Percentiles rank a stretch among this genome's conserved stretches.
Evolutionary conservation across 2,113 vertebrate species (phyloP).

Genomic region (Prunella fulvescens): DNA sequence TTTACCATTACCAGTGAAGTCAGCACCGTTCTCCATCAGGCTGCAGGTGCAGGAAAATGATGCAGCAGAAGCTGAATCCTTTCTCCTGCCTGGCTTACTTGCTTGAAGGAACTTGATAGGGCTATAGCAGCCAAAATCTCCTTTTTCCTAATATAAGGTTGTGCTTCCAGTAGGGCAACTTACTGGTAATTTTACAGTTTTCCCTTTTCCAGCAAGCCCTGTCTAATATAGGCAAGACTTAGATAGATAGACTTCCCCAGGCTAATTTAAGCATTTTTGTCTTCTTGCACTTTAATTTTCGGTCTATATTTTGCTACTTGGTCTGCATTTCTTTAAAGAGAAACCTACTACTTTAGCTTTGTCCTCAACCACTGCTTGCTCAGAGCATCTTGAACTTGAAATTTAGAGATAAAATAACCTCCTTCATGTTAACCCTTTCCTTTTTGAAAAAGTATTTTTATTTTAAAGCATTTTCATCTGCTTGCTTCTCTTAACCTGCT

Average conservation of each 20-base stretch:
- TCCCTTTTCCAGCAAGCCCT: background rate
- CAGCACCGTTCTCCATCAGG: background rate
- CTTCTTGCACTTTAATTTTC: conserved; percentile 51
- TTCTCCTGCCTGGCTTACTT: background rate
- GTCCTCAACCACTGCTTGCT: background rate
- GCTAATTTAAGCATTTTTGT: conserved; percentile 29
- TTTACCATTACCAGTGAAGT: background rate
- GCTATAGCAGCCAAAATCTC: background rate
- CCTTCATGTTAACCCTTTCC: background rate
- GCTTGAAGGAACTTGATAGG: background rate
- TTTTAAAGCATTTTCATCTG: background rate
- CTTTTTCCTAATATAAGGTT: background rate
- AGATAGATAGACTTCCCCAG: background rate
- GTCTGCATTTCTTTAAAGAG: conserved; percentile 29
- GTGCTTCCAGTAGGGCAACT: background rate
- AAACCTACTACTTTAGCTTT: conserved; percentile 41
- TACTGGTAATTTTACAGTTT: background rate
- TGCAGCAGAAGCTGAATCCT: background rate
- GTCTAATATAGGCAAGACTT: background rate
- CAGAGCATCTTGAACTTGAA: background rate
- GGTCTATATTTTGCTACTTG: conserved; percentile 37
- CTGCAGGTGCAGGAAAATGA: background rate
- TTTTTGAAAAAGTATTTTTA: background rate
- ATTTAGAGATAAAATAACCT: background rate
- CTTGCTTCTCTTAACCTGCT: background rate